Base-by-base conservation (phyloP, 2,113 vertebrate genomes). In the Thalassoma bifasciatum region DNA sequence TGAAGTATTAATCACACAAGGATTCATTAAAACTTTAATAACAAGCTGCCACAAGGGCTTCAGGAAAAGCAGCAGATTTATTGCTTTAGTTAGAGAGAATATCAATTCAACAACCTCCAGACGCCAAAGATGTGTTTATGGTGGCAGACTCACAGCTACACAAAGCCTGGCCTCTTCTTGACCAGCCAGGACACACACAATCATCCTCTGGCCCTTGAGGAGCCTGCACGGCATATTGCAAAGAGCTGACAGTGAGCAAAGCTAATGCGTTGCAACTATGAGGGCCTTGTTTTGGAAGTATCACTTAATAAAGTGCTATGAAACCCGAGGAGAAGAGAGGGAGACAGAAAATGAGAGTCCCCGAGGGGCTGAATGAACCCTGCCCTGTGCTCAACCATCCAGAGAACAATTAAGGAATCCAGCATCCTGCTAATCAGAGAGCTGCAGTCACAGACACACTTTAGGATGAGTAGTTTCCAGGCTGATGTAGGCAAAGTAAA, bases 231-330 rank as follows among this genome's bases (percentile, higher is more conserved):
- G 73, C 83, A 91, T 87, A 92, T 93, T 92, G 88, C 83, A 88
- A 91, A 90, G 84, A 91, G 89, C 92, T 89, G 90, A 93, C 89
- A 93, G 83, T 92, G 71, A 67, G 77, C 78, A 30, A 68, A 68
- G 58, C 58, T 81, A 86, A 85, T 72, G 82, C 80, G 66, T 50
- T 12, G 70, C 80, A 53, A 85, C 87, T 88, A 85, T 86, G 81
- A 83, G 62, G 2, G 77, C 86, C 81, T 91, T 89, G 88, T 92
- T 84, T 81, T 75, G 79, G 60, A 86, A 70, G 80, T 79, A 81
- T 79, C 65, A 66, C 84, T 90, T 90, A 89, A 84, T 88, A 87
- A 88, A 85, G 82, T 70, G 69, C 69, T 80, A 78, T 88, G 88
- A 91, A 93, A 92, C 86, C n/a, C 1, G 81, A 91, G 85, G 22